Evolutionary conservation across 1,140 invertebrate species (phyloP).

Genomic region (Euwallacea fornicatus): DNA sequence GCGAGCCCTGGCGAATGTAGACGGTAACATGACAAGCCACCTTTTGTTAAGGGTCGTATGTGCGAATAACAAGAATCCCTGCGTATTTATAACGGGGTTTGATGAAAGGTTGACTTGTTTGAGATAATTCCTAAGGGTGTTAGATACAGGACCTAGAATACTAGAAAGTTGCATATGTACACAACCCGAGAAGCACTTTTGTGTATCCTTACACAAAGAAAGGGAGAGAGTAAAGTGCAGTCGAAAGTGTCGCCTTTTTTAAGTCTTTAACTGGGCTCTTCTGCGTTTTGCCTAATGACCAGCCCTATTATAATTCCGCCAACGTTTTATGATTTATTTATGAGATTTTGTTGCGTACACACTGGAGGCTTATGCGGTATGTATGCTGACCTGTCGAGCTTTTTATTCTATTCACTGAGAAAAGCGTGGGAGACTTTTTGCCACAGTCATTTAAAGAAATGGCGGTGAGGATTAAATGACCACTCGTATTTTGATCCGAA

Average conservation of each 20-base stretch:
- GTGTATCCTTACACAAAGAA: too few relatives aligned
- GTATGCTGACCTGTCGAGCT: conserved; percentile 8
- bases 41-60: conserved; percentile 3
- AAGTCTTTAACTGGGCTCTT: too few relatives aligned
- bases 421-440: conserved; percentile 14
- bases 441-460: conserved; percentile 7
- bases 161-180: too few relatives aligned
- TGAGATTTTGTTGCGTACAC: conserved; percentile 7
- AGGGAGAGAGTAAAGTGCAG: too few relatives aligned
- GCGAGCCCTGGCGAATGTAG: conserved; percentile 1
- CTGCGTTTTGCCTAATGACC: neutral
- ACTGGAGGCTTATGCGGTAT: conserved; percentile 3
- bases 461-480: neutral
- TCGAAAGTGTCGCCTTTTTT: too few relatives aligned
- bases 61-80: neutral
- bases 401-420: conserved; percentile 4
- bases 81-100: neutral
- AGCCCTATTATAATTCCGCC: conserved; percentile 4
- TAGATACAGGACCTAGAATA: neutral
- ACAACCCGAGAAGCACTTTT: too few relatives aligned
- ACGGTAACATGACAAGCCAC: conserved; percentile 17
- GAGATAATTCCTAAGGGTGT: neutral
- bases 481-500: neutral
- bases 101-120: conserved; percentile 1
- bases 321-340: conserved; percentile 13